Percentiles rank a stretch among this genome's conserved stretches.
These are phyloP conservation scores for Catharus fuscescens DNA, from an alignment of 2,113 vertebrate species.

Conservation along the genomic window DNA sequence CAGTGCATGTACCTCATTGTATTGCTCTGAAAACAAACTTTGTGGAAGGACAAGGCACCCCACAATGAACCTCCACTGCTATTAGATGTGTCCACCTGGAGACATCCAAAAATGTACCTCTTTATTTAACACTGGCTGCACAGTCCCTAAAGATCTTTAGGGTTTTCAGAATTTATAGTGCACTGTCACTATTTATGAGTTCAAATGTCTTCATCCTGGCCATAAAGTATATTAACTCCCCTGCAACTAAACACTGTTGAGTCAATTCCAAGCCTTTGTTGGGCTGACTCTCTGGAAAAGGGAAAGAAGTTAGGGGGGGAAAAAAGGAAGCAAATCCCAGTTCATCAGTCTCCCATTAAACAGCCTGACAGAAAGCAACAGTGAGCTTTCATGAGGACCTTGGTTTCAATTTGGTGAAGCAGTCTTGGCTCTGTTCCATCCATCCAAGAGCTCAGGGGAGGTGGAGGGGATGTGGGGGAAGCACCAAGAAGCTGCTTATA, in stretches of 20 bases:
- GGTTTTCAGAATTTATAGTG: not conserved
- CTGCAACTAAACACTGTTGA: not conserved
- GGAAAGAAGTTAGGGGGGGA: fast-evolving
- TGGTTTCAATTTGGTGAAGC: not conserved
- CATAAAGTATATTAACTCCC: not conserved
- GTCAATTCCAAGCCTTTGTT: not conserved
- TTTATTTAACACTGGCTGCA: not conserved
- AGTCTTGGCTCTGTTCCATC: not conserved
- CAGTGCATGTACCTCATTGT: not conserved
- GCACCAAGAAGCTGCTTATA: not conserved
- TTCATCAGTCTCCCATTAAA: not conserved
- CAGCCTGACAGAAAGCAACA: not conserved
- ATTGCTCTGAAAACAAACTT: not conserved
- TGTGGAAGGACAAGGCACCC: not conserved
- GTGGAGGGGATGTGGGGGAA: not conserved
- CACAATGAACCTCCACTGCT: not conserved
- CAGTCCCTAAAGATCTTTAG: not conserved
- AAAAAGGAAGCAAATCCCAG: not conserved
- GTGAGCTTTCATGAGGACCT: not conserved
- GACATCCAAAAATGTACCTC: not conserved
- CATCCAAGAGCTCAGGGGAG: not conserved
- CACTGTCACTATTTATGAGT: not conserved
- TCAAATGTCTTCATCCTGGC: not conserved
- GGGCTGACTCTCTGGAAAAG: not conserved
- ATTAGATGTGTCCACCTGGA: not conserved